phyloP scores from a whole-genome alignment of 2,113 vertebrate genomes.

The Beaufortia kweichowensis region DNA sequence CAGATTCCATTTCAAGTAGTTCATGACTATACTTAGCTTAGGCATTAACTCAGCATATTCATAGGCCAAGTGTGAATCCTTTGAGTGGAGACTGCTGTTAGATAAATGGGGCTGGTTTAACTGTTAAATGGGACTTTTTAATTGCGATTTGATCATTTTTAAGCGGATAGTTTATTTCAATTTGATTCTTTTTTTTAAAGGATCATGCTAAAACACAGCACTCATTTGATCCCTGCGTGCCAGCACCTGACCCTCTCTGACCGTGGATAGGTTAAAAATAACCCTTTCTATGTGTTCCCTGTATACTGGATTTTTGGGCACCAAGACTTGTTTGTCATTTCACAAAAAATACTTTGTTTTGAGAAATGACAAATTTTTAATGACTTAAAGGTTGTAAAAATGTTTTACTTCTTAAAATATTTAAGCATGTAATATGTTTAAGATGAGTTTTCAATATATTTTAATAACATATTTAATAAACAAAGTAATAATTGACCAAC shows the following conservation, averaged over 20 bases:
- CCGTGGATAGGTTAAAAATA: conserved; percentile 67
- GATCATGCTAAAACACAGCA: conserved; percentile 8
- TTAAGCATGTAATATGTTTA: neutral
- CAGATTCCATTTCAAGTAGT: conserved; percentile 16
- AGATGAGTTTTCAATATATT: no score
- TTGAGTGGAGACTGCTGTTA: neutral
- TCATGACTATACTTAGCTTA: conserved; percentile 32
- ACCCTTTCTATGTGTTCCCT: conserved; percentile 44
- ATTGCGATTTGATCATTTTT: neutral
- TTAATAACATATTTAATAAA: neutral
- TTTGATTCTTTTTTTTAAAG: neutral
- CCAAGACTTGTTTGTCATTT: neutral
- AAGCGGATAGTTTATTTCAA: no score
- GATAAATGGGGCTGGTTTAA: neutral
- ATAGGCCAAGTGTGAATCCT: conserved; percentile 15
- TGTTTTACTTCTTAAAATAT: neutral
- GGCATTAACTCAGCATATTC: conserved; percentile 19
- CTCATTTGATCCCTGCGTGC: conserved; percentile 39
- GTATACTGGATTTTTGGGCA: conserved; percentile 23
- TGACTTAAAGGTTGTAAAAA: neutral
- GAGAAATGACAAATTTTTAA: neutral
- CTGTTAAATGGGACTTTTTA: neutral
- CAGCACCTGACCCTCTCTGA: conserved; percentile 5
- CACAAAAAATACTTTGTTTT: neutral
- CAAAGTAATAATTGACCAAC: neutral